Conservation (phyloP, 2,888 invertebrate genomes). For the Trichopria drosophilae region DNA sequence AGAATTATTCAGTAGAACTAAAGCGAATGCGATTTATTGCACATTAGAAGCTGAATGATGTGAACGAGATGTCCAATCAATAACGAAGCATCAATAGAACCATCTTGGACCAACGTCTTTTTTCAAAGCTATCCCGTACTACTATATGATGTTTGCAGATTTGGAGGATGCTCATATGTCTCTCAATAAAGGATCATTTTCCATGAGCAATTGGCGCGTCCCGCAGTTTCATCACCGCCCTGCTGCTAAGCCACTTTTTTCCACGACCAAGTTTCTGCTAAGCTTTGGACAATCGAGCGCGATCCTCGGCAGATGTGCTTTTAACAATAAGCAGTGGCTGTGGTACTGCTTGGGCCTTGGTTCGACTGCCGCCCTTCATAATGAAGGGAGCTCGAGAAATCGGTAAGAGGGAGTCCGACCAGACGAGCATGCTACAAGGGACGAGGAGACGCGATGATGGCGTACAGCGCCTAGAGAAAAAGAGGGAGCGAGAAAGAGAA, state of each 20-base stretch:
- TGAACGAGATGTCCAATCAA: too few species aligned
- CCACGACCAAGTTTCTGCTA: constrained; percentile 49
- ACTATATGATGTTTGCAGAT: too few species aligned
- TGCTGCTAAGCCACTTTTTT: constrained; percentile 51
- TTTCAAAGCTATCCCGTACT: constrained; percentile 7
- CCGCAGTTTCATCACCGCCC: constrained; percentile 24
- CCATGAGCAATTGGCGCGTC: constrained; percentile 17
- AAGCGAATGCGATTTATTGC: too few species aligned
- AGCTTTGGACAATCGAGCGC: constrained; percentile 56
- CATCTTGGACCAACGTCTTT: too few species aligned
- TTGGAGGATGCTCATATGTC: constrained; percentile 3
- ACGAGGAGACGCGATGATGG: constrained; percentile 32
- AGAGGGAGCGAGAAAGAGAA: constrained; percentile 33
- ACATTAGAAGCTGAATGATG: too few species aligned
- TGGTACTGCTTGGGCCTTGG: constrained; percentile 42
- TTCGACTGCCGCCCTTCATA: constrained; percentile 43
- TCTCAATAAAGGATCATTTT: constrained; percentile 22
- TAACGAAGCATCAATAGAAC: too few species aligned
- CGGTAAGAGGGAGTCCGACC: constrained; percentile 36
- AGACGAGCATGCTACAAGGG: constrained; percentile 35
- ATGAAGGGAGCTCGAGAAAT: constrained; percentile 51
- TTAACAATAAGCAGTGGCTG: constrained; percentile 50
- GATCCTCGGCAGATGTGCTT: constrained; percentile 56
- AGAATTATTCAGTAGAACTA: too few species aligned
- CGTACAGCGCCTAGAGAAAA: constrained; percentile 32